Base-by-base conservation (phyloP, 1,140 invertebrate genomes). In the Dendrolimus kikuchii region DNA sequence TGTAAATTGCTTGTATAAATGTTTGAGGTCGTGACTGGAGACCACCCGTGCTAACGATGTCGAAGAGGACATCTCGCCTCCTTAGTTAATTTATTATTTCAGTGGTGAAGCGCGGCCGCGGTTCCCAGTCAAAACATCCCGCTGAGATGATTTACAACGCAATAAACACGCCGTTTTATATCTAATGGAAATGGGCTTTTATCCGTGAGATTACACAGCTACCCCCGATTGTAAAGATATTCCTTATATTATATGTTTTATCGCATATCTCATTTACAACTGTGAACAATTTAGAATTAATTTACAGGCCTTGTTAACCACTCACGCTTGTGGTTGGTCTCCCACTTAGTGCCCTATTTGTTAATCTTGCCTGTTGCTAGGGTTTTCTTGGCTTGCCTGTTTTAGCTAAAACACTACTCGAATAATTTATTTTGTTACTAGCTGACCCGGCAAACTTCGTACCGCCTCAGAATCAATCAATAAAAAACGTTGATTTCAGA, bases 11-110 rank as follows among this genome's bases (percentile, higher is more conserved):
- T 62, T 58, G 59, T 64, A 51, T 50, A 49, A 60, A 49, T 57
- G 49, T 59, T 47, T 46, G 56, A 56, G 51, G 55, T 49, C 51
- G 55, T 54, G 50, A 47, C 53, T 43, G 42, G 40, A 53, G 79
- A 85, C 81, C 81, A 81, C 81, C 81, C 81, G 72, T 69, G 71
- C 53, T 75, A 74, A 70, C 71, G 75, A 69, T 57, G 58, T 59
- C 62, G 55, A 68, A 71, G 76, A 74, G 71, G 66, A 71, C 68
- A 64, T 60, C 70, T 60, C 69, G 73, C 79, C 76, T 79, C 68
- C 57, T 77, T 71, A 51, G 63, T 60, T 79, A 81, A 81, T 83
- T 83, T 86, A 86, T 86, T 86, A 82, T 86, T 86, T 82, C 79
- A 77, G 77, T 74, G 70, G 79, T 72, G 55, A 52, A 49, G 53